Conservation (phyloP, 1,140 invertebrate species). For the Pseudobourletiella spinata region DNA sequence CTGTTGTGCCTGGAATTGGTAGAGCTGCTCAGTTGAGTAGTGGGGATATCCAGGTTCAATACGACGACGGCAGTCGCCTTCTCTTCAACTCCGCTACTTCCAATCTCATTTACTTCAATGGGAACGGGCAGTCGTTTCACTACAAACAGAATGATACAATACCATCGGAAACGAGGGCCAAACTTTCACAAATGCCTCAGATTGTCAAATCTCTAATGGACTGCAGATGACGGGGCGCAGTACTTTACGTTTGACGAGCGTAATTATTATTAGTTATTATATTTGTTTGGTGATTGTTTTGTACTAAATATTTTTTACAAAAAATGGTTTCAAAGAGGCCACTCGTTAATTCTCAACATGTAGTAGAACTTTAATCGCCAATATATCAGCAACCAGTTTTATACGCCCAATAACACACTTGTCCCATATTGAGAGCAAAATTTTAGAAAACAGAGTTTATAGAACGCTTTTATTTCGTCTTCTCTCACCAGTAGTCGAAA, state of each 20-base stretch:
- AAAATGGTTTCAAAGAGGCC: not conserved
- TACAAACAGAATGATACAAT: constrained; percentile 26
- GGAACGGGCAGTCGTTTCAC: constrained; percentile 5
- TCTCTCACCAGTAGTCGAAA: too few species aligned
- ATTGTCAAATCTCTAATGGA: constrained; percentile 29
- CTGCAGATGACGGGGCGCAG: not conserved
- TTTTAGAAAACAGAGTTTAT: too few species aligned
- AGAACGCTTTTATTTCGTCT: too few species aligned
- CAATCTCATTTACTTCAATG: constrained; percentile 9
- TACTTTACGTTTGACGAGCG: too few species aligned
- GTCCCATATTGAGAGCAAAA: too few species aligned
- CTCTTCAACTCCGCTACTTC: constrained; percentile 38
- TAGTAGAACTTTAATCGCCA: too few species aligned
- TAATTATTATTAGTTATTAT: too few species aligned
- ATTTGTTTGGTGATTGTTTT: too few species aligned
- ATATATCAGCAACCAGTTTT: too few species aligned
- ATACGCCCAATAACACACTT: too few species aligned
- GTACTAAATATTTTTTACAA: not conserved
- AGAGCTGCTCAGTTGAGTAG: constrained; percentile 43
- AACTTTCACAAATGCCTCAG: constrained; percentile 27
- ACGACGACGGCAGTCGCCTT: constrained; percentile 45
- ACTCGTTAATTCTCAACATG: too few species aligned
- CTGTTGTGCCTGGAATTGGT: constrained; percentile 43
- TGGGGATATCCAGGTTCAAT: constrained; percentile 46
- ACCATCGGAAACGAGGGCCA: constrained; percentile 15